Evolutionary conservation across 1,140 invertebrate species (phyloP).

Genomic region (Sarcophaga peregrina): DNA sequence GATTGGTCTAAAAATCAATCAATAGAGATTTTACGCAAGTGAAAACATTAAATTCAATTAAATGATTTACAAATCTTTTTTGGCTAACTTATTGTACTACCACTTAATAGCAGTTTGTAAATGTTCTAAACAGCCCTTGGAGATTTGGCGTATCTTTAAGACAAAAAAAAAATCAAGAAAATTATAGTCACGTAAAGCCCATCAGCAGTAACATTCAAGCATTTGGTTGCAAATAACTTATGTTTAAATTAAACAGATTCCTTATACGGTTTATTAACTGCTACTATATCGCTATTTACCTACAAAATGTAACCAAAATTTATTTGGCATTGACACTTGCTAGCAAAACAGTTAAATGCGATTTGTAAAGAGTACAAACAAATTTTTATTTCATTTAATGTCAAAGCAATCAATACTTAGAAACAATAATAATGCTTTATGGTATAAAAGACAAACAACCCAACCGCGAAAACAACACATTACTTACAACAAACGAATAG

Average conservation of each 20-base stretch:
- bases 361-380: neutral
- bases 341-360: neutral
- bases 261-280: constrained; percentile 18
- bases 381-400: neutral
- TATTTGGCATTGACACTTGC: constrained; percentile 27
- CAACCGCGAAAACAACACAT: neutral
- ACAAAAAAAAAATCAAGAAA: neutral
- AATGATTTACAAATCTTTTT: no score
- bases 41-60: no score
- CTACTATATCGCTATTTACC: neutral
- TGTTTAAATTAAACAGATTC: constrained; percentile 18
- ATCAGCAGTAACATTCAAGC: constrained; percentile 36
- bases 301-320: constrained; percentile 34
- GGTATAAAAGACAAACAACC: neutral
- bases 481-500: constrained; percentile 9
- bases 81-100: no score
- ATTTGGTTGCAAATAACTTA: constrained; percentile 19
- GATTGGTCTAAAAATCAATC: no score
- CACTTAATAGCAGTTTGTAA: no score
- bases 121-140: no score
- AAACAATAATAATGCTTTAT: neutral
- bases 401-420: neutral
- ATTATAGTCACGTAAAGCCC: constrained; percentile 36
- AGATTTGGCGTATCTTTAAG: no score
- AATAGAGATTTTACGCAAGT: no score